Conservation (phyloP, 2,113 vertebrate genomes). For the Vulpes lagopus region DNA sequence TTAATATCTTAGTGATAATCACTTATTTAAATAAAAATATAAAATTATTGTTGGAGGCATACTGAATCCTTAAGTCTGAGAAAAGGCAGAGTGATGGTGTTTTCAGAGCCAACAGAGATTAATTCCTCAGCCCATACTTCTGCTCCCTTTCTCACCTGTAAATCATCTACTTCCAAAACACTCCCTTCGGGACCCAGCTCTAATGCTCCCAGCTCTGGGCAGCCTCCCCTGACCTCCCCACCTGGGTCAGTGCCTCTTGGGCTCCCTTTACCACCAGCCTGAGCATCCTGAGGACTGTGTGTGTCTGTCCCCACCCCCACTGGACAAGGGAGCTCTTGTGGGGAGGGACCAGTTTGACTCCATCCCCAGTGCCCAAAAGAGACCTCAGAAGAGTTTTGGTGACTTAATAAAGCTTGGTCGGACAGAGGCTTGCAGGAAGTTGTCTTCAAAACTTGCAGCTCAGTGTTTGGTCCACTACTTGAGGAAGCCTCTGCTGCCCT, state of each 20-base stretch:
- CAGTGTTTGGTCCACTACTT: background rate
- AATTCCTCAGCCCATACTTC: background rate
- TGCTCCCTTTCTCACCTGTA: background rate
- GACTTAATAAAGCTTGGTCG: background rate
- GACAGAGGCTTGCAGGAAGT: background rate
- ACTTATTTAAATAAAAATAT: constrained; percentile 21
- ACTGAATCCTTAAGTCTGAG: background rate
- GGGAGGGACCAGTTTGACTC: background rate
- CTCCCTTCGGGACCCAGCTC: background rate
- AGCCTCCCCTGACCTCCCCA: background rate
- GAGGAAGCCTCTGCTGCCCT: background rate
- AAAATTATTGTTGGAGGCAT: background rate
- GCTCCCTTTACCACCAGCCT: background rate
- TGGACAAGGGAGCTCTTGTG: background rate
- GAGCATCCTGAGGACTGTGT: background rate
- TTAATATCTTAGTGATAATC: background rate
- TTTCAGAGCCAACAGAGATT: background rate
- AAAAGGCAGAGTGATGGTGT: background rate
- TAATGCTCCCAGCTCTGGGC: background rate
- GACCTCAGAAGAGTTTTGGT: background rate
- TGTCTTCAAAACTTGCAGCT: background rate
- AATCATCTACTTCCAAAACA: background rate
- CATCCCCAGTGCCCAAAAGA: background rate
- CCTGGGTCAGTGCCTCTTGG: background rate
- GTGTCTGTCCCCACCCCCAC: background rate